These are phyloP conservation scores for Pantherophis alleghaniensis DNA, from an alignment of 2,797 vertebrate species.

Conservation along the genomic window DNA sequence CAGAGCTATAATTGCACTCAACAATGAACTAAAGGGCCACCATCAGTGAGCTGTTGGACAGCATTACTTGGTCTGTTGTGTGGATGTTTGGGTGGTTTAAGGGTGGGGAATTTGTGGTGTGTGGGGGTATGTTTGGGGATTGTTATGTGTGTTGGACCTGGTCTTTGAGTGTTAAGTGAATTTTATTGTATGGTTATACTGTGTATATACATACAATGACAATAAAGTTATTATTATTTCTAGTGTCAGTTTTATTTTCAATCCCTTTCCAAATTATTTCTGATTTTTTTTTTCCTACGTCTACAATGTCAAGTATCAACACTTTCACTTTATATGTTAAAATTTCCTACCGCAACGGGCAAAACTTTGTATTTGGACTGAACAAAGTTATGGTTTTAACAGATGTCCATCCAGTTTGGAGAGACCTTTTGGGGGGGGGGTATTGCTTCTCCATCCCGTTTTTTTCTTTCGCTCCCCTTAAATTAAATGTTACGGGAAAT, in stretches of 20 bases:
- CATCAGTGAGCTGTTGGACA: too few relatives aligned
- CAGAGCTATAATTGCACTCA: too few relatives aligned
- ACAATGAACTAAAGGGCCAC: too few relatives aligned
- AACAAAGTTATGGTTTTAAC: not conserved
- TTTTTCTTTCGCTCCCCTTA: not conserved
- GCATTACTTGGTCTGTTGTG: too few relatives aligned
- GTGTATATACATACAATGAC: too few relatives aligned
- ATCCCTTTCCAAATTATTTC: not conserved
- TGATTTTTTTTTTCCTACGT: not conserved
- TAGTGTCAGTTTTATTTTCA: not conserved
- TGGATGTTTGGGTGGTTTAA: too few relatives aligned
- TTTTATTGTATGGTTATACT: too few relatives aligned
- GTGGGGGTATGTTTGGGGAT: too few relatives aligned
- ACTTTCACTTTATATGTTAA: not conserved
- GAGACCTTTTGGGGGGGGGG: not conserved
- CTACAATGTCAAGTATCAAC: not conserved
- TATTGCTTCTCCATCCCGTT: not conserved
- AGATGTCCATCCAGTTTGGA: not conserved
- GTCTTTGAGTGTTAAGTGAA: too few relatives aligned
- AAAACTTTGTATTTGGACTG: not conserved
- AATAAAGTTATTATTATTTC: not conserved
- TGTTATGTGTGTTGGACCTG: too few relatives aligned
- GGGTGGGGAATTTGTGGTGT: too few relatives aligned
- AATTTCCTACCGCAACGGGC: not conserved
- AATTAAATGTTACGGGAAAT: not conserved